Base-by-base conservation (phyloP, 2,888 invertebrate genomes). In the Salticus scenicus region DNA sequence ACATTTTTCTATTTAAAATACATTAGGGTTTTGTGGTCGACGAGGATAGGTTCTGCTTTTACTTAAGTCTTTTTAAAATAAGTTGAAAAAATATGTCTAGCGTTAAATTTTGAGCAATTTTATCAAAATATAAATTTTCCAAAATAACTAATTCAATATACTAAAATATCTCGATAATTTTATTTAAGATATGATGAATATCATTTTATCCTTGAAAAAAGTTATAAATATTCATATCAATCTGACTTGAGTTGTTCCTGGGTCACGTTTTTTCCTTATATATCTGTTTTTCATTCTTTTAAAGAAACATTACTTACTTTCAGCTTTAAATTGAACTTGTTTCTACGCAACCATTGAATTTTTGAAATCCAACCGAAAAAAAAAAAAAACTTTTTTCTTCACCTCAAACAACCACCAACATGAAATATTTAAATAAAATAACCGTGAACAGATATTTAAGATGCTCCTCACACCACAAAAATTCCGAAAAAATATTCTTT, bases 401-500 rank as follows among this genome's bases (percentile, higher is more conserved):
- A 5, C 37, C 17, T 47, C 42, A 47, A 57, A 57, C 20, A 20
- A 5, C 20, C 57, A 20, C 57, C 24, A 24, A 57, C 24, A 57
- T 57, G 57, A 57, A 57, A 57, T 57, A 57, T 57, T 57, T 57
- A 57, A 57, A 57, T 57, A 57, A 57, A 57, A 57, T 57, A 24
- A 57, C 57, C 57, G 24, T 24, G 57, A 57, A 57, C 57, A 2
- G 8, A 57, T 57, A 57, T 57, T 20, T 57, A 57, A 57, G 57
- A 57, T 57, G 57, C 57, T 24, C 17, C 24, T 57, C 57, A 57
- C 57, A 57, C 4, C 1, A 5, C 7, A 10, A 4, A 5, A 24
- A 57, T 24, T 24, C 24, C 57, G 5, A 24, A 24, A 24, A 57
- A 24, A 57, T 57, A 57, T 57, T 57, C 57, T 57, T 5, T 12